Evolutionary conservation across 2,113 vertebrate species (phyloP).

Genomic region (Oophaga pumilio): DNA sequence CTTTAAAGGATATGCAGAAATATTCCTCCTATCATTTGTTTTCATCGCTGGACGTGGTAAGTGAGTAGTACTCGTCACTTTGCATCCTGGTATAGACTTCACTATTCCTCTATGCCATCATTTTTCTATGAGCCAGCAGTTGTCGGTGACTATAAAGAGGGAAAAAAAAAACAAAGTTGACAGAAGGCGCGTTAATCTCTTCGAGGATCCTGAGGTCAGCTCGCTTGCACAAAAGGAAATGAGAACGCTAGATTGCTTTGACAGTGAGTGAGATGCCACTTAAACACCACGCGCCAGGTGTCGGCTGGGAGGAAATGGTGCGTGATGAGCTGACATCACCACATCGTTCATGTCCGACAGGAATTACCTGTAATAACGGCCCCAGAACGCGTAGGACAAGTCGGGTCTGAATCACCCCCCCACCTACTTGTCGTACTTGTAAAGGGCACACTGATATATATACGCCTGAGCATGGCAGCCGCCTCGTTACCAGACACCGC

Average conservation of each 20-base stretch:
- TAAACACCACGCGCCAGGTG: slow-evolving; percentile 24
- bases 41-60: background rate
- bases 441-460: slow-evolving; percentile 45
- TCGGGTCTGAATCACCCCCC: slow-evolving; percentile 22
- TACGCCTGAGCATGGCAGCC: background rate
- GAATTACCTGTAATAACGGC: slow-evolving; percentile 46
- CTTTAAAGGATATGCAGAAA: background rate
- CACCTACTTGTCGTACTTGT: slow-evolving; percentile 27
- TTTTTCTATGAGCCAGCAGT: slow-evolving; percentile 4
- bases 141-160: slow-evolving; percentile 3
- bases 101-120: background rate
- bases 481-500: background rate
- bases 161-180: background rate
- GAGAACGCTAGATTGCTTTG: slow-evolving; percentile 42
- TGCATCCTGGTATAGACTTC: background rate
- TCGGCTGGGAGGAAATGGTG: slow-evolving; percentile 38
- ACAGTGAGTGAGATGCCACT: slow-evolving; percentile 51
- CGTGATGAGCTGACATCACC: slow-evolving; percentile 39
- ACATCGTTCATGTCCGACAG: slow-evolving; percentile 41
- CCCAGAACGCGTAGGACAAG: background rate
- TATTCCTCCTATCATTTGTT: background rate
- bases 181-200: background rate
- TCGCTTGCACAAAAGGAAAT: slow-evolving; percentile 11
- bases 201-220: slow-evolving; percentile 34
- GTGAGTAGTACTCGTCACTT: background rate